These are phyloP conservation scores for Musca domestica DNA, from an alignment of 1,140 invertebrate species.

Conservation along the genomic window DNA sequence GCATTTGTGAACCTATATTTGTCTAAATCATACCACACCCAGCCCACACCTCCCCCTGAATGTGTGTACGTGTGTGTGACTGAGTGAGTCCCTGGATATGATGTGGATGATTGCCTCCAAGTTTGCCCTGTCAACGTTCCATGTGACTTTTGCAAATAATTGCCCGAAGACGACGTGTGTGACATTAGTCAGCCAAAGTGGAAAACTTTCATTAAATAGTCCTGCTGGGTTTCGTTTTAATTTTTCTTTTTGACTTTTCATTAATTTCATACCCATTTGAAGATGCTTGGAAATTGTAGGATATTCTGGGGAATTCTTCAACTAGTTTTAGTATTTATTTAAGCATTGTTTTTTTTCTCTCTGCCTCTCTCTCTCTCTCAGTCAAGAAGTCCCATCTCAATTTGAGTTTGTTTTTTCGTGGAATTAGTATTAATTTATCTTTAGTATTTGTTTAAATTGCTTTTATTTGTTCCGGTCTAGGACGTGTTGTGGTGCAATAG, in stretches of 20 bases:
- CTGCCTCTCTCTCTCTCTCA: too few relatives aligned
- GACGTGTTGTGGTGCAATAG: not conserved
- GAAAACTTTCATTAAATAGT: too few relatives aligned
- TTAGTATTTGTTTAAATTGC: slow-evolving; percentile 11
- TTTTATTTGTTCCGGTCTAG: slow-evolving; percentile 6
- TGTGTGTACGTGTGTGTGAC: not conserved
- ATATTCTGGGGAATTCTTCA: not conserved
- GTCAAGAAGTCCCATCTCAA: too few relatives aligned
- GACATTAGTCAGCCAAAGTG: slow-evolving; percentile 4
- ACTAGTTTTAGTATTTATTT: too few relatives aligned
- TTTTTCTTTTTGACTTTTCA: not conserved
- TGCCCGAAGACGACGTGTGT: not conserved
- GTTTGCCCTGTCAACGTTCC: not conserved
- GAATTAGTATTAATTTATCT: slow-evolving; percentile 10
- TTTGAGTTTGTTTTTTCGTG: not conserved
- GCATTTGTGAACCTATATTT: too few relatives aligned
- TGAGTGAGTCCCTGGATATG: too few relatives aligned
- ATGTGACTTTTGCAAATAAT: not conserved
- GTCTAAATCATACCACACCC: too few relatives aligned
- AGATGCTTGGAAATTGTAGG: too few relatives aligned
- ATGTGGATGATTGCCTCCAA: not conserved
- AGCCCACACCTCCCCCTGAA: too few relatives aligned
- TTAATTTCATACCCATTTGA: not conserved
- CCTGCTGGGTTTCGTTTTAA: too few relatives aligned
- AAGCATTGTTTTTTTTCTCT: too few relatives aligned